Percentiles rank a stretch among this genome's conserved stretches.
phyloP scores from a whole-genome alignment of 2,113 vertebrate genomes.

The Hippocampus abdominalis region DNA sequence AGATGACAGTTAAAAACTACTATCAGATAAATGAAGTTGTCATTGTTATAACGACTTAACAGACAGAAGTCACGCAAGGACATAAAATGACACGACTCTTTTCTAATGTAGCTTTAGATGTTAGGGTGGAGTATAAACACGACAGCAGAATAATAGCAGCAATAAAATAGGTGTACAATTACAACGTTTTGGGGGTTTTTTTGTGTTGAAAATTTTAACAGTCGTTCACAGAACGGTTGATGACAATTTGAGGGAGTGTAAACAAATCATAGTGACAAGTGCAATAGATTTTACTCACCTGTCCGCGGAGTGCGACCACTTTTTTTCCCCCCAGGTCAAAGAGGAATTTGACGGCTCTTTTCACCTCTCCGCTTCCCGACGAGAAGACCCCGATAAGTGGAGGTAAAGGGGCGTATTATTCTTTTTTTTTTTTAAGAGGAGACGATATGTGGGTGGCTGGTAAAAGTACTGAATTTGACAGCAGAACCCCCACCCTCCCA shows the following conservation, averaged over 20 bases:
- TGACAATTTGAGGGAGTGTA: background rate
- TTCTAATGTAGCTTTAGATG: background rate
- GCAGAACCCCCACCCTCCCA: constrained; percentile 22
- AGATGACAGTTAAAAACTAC: background rate
- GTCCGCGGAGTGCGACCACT: constrained; percentile 26
- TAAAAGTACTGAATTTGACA: constrained; percentile 19
- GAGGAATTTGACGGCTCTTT: background rate
- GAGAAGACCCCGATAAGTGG: background rate
- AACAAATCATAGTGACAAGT: background rate
- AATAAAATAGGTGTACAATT: background rate
- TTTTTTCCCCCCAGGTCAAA: constrained; percentile 10
- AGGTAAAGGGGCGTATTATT: background rate
- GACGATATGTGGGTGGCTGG: constrained; percentile 9
- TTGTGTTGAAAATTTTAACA: background rate
- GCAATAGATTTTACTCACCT: constrained; percentile 36
- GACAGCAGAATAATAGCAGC: background rate
- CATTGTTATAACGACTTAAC: background rate
- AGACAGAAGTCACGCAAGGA: background rate
- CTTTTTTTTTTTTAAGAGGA: background rate
- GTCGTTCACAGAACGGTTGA: background rate
- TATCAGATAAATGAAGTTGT: background rate
- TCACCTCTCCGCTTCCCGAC: background rate
- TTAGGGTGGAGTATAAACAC: background rate
- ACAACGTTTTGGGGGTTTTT: too few species aligned
- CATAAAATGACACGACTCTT: background rate